Evolutionary conservation across 2,113 vertebrate genomes (phyloP).

Genomic region (Pitta sordida): DNA sequence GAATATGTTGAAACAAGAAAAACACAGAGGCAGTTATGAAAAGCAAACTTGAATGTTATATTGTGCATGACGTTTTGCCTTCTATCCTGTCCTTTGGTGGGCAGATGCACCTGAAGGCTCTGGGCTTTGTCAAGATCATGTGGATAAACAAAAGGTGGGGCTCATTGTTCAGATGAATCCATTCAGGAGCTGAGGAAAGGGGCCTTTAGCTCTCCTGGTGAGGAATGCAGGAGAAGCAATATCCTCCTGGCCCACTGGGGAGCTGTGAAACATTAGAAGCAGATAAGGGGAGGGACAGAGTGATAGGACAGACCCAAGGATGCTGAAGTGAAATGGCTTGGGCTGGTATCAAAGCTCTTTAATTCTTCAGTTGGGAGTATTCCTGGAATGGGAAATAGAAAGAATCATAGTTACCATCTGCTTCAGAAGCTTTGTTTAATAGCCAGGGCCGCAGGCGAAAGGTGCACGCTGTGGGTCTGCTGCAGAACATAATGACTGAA

Average conservation of each 20-base stretch:
- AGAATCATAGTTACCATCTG: background rate
- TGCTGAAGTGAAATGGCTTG: background rate
- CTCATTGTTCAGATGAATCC: background rate
- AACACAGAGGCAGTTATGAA: background rate
- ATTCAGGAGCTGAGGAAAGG: background rate
- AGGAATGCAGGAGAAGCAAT: background rate
- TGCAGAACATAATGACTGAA: background rate
- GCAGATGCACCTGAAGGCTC: background rate
- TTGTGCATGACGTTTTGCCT: background rate
- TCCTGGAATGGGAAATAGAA: background rate
- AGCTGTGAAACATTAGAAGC: background rate
- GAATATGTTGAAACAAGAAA: background rate
- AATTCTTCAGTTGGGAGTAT: background rate
- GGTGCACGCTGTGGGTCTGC: background rate
- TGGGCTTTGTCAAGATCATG: background rate
- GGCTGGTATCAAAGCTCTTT: background rate
- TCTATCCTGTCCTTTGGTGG: background rate
- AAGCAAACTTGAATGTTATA: background rate
- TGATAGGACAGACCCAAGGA: background rate
- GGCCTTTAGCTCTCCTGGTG: background rate
- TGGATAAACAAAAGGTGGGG: background rate
- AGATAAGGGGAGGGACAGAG: background rate
- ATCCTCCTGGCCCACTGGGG: too few species aligned
- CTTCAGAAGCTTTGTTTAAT: background rate
- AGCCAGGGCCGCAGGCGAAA: background rate